These are phyloP conservation scores for Cephalotes varians DNA, from an alignment of 2,888 invertebrate species.

Conservation along the genomic window DNA sequence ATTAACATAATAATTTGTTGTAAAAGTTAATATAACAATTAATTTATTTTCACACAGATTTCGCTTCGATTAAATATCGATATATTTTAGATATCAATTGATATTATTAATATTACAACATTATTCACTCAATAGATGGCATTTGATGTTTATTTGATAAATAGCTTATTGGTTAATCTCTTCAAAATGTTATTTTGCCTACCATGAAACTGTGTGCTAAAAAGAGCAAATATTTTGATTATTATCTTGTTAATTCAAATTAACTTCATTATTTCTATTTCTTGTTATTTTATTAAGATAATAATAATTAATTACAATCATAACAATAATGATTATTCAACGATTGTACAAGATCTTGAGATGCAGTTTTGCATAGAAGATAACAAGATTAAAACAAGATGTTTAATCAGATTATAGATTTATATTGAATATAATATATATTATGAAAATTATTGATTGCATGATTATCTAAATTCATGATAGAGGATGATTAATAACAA, in stretches of 20 bases:
- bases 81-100: background rate
- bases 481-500: background rate
- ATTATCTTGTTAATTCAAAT: background rate
- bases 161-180: background rate
- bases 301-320: no score
- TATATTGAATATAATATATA: no score
- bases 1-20: background rate
- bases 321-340: background rate
- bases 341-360: background rate
- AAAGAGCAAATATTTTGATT: slow-evolving; percentile 1
- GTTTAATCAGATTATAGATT: background rate
- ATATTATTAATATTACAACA: background rate
- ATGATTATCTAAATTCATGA: background rate
- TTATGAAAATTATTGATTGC: background rate
- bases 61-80: background rate
- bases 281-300: background rate
- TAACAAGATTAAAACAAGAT: background rate
- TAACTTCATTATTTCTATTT: background rate
- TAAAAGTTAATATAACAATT: background rate
- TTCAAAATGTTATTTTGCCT: background rate
- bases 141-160: background rate
- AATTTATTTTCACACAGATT: background rate
- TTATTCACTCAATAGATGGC: background rate
- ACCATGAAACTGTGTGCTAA: background rate
- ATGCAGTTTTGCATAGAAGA: background rate